Evolutionary conservation across 2,797 vertebrate genomes (phyloP).

Genomic region (Lates japonicus): DNA sequence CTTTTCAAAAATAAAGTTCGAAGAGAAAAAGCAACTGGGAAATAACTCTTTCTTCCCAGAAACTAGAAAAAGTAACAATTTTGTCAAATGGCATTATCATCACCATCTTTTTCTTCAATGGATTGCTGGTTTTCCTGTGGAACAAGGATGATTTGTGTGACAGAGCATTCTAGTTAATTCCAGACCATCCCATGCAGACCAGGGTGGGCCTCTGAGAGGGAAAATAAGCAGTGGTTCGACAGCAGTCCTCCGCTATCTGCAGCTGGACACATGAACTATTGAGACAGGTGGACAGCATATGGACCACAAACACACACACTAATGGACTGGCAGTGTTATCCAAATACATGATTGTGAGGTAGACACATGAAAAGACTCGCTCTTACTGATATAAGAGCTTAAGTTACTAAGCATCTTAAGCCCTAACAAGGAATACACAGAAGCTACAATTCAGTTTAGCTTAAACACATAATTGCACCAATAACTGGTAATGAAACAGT

Average conservation of each 20-base stretch:
- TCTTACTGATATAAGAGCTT: background rate
- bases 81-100: background rate
- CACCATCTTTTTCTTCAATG: background rate
- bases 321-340: constrained; percentile 39
- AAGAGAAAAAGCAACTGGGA: too few relatives aligned
- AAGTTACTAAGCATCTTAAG: background rate
- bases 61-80: too few relatives aligned
- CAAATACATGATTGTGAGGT: constrained; percentile 43
- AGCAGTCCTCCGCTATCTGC: constrained; percentile 53
- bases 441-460: background rate
- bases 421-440: background rate
- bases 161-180: constrained; percentile 36
- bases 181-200: constrained; percentile 43
- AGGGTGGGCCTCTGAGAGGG: constrained; percentile 63
- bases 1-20: too few relatives aligned
- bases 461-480: background rate
- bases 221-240: constrained; percentile 72
- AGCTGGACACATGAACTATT: constrained; percentile 77
- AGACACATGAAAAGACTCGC: constrained; percentile 17
- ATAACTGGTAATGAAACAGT: background rate
- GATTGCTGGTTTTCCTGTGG: background rate
- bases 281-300: constrained; percentile 80
- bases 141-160: constrained; percentile 26
- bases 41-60: too few relatives aligned
- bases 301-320: constrained; percentile 58